A percentile compares a stretch with the other conserved stretches of the same genome.
phyloP scores from a whole-genome alignment of 2,888 invertebrate genomes.

The Tenthredo mesomela region DNA sequence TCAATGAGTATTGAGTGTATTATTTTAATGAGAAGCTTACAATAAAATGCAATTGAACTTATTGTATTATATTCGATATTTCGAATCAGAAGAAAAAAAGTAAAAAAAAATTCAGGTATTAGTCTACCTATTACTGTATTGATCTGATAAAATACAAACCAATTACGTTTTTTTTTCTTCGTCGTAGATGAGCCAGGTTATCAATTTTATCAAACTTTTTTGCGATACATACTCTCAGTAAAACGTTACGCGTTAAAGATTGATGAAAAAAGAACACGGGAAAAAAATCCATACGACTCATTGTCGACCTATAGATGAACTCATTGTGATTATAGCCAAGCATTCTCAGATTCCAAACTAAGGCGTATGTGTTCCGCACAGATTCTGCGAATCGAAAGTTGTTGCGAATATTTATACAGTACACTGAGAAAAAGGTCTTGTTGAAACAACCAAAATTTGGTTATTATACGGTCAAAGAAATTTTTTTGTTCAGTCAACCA shows the following conservation, averaged over 20 bases:
- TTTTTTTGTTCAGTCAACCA: too few relatives aligned
- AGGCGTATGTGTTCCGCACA: neutral
- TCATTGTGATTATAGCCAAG: neutral
- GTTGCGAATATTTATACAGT: neutral
- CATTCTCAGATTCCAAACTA: neutral
- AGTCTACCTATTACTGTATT: neutral
- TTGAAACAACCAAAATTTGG: too few relatives aligned
- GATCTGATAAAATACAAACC: neutral
- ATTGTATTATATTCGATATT: too few relatives aligned
- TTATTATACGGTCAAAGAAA: too few relatives aligned
- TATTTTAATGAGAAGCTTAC: too few relatives aligned
- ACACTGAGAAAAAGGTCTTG: too few relatives aligned
- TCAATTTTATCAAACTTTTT: neutral
- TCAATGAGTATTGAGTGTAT: too few relatives aligned
- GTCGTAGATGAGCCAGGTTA: neutral
- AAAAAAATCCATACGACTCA: neutral
- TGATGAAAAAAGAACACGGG: neutral
- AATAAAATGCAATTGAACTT: too few relatives aligned
- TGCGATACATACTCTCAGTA: neutral
- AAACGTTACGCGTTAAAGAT: neutral
- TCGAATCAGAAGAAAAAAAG: too few relatives aligned
- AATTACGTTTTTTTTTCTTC: neutral
- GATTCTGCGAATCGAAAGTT: neutral
- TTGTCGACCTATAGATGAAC: neutral
- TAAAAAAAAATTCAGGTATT: neutral